Conservation (phyloP, 1,140 invertebrate genomes). For the Melanaphis sacchari region DNA sequence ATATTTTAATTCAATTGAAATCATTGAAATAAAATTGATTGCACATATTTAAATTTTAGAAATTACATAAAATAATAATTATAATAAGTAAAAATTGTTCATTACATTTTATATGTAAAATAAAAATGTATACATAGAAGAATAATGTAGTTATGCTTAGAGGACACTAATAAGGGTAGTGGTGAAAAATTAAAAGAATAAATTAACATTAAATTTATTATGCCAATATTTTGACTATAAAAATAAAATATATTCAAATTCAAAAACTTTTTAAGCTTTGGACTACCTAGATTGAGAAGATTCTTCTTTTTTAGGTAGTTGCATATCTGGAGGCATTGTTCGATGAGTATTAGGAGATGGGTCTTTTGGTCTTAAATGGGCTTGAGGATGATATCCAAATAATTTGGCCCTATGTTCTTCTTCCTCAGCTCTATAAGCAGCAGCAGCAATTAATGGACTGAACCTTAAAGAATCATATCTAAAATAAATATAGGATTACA, state of each 20-base stretch:
- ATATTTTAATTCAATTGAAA: neutral
- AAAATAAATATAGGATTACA: too few relatives aligned
- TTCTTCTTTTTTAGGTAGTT: slow-evolving; percentile 60
- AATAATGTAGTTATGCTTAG: neutral
- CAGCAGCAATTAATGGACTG: slow-evolving; percentile 61
- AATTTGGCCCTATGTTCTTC: slow-evolving; percentile 76
- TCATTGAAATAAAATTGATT: slow-evolving; percentile 24
- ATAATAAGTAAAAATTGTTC: slow-evolving; percentile 1
- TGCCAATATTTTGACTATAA: neutral
- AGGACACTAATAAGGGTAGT: neutral
- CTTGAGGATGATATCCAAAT: slow-evolving; percentile 72
- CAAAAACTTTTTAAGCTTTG: neutral
- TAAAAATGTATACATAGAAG: slow-evolving; percentile 10
- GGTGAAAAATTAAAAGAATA: neutral
- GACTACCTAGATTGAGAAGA: slow-evolving; percentile 61
- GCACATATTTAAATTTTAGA: slow-evolving; percentile 34
- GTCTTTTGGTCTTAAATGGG: slow-evolving; percentile 61
- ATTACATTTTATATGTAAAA: slow-evolving; percentile 7
- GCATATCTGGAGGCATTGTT: slow-evolving; percentile 54
- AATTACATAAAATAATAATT: slow-evolving; percentile 29
- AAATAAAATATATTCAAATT: slow-evolving; percentile 10
- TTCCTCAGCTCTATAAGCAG: slow-evolving; percentile 65
- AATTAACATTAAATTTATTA: neutral
- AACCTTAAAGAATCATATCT: slow-evolving; percentile 62
- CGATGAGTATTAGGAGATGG: slow-evolving; percentile 58